A percentile compares a stretch with the other conserved stretches of the same genome.
These are phyloP conservation scores for Corythucha ciliata DNA, from an alignment of 2,888 invertebrate species.

Conservation along the genomic window DNA sequence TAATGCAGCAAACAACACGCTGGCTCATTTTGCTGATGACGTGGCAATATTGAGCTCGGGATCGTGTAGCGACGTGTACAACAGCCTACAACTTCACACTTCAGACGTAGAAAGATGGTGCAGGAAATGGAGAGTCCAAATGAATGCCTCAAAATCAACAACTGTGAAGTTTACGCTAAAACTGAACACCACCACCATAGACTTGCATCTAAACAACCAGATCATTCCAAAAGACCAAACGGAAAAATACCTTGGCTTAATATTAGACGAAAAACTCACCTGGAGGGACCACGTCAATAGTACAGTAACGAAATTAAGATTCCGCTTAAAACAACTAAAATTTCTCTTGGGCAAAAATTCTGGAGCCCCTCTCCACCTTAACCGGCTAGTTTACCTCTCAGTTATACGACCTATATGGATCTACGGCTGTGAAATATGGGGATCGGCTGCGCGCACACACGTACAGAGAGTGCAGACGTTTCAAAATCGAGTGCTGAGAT, in stretches of 20 bases:
- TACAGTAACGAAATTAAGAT: neutral
- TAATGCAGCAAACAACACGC: neutral
- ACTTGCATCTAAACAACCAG: too few relatives aligned
- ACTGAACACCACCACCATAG: too few relatives aligned
- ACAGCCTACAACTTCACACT: neutral
- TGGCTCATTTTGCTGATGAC: constrained; percentile 14
- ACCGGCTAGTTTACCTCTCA: neutral
- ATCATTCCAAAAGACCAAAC: too few relatives aligned
- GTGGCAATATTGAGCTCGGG: neutral
- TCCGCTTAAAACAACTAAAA: neutral
- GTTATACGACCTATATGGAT: constrained; percentile 3
- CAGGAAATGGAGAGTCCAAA: constrained; percentile 1
- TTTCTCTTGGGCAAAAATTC: neutral
- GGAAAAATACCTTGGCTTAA: constrained; percentile 1
- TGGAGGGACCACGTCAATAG: neutral
- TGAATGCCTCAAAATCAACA: constrained; percentile 4
- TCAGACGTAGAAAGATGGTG: neutral
- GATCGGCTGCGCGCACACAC: neutral
- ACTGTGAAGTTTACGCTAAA: constrained; percentile 2
- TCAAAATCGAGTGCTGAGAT: constrained; percentile 8
- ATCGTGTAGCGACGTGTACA: neutral
- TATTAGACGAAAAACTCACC: neutral
- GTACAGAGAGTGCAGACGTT: constrained; percentile 4
- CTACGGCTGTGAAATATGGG: constrained; percentile 10
- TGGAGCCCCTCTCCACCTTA: neutral